phyloP scores from a whole-genome alignment of 1,140 invertebrate species.

The Antheraea mylitta region DNA sequence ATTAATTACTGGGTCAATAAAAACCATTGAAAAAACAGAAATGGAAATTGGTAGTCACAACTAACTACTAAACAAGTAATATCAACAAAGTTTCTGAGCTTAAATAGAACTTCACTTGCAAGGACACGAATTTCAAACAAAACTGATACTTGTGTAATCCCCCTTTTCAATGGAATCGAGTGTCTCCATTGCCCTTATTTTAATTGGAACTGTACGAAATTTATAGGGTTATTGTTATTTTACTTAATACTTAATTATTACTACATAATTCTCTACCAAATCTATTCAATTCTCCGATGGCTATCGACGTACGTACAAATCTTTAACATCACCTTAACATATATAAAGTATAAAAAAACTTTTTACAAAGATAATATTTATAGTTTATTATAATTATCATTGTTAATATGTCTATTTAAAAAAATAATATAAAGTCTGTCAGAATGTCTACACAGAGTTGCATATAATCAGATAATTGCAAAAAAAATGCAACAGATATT shows the following conservation, averaged over 20 bases:
- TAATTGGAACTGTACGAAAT: conserved; percentile 11
- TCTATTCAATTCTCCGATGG: too few relatives aligned
- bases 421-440: too few relatives aligned
- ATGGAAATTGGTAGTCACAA: neutral
- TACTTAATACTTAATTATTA: neutral
- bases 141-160: conserved; percentile 34
- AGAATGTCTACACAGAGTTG: too few relatives aligned
- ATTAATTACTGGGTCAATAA: neutral
- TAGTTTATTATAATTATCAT: too few relatives aligned
- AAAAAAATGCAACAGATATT: too few relatives aligned
- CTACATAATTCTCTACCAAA: neutral
- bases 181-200: conserved; percentile 29
- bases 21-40: neutral
- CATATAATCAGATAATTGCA: too few relatives aligned
- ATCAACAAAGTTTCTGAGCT: conserved; percentile 19
- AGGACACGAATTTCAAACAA: conserved; percentile 43
- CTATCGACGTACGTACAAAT: too few relatives aligned
- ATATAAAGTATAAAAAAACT: too few relatives aligned
- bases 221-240: neutral
- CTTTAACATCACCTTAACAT: too few relatives aligned
- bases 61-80: conserved; percentile 21
- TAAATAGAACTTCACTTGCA: conserved; percentile 28
- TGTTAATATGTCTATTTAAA: too few relatives aligned
- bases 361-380: too few relatives aligned
- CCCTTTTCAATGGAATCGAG: conserved; percentile 34